Evolutionary conservation across 2,888 invertebrate genomes (phyloP), one percentile per base, ranked within the genome.

Genomic region (Agrilus mali): DNA sequence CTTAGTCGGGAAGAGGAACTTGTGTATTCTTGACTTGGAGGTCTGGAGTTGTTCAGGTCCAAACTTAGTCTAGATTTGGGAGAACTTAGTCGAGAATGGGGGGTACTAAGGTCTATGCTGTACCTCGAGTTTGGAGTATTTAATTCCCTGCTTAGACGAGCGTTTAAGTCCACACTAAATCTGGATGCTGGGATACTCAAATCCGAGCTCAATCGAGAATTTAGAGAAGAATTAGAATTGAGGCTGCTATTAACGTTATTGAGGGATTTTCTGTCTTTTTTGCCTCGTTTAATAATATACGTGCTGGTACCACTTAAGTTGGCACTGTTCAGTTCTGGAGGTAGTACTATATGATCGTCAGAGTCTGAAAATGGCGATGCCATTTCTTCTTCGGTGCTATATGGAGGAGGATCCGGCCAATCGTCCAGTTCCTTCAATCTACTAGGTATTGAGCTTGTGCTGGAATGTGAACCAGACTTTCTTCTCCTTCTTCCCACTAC

Each of bases 241-340:
- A 65, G 64, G 12, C 73, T 64, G 40, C 71, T 73, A 56, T 72
- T 73, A 54, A 74, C 69, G 50, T 74, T 75, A 4, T 76, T 76
- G 52, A 84, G 63, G 41, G 78, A 74, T 60, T 80, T 80, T 38
- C 83, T 69, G 52, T 80, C 80, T 53, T 73, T 74, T 57, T 82
- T 77, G 39, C 84, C 83, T 49, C 82, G 78, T 36, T 87, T 71
- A 47, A 88, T 83, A 33, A 87, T 79, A 59, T 87, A 88, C n/a
- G 87, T 88, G 27, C 86, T 86, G 48, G 76, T 73, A 33, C 74
- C 71, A 31, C 74, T 71, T 55, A 78, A 64, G 50, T 73, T 75
- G 27, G 64, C 58, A 33, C 62, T 56, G 37, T 58, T 57, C 15
- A 70, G 55, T 51, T 64, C 66, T 2, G 59, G 48, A 2, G 64